Percentiles rank a stretch among this genome's conserved stretches.
Conservation (phyloP, 2,797 vertebrate species). For the Catharus ustulatus region DNA sequence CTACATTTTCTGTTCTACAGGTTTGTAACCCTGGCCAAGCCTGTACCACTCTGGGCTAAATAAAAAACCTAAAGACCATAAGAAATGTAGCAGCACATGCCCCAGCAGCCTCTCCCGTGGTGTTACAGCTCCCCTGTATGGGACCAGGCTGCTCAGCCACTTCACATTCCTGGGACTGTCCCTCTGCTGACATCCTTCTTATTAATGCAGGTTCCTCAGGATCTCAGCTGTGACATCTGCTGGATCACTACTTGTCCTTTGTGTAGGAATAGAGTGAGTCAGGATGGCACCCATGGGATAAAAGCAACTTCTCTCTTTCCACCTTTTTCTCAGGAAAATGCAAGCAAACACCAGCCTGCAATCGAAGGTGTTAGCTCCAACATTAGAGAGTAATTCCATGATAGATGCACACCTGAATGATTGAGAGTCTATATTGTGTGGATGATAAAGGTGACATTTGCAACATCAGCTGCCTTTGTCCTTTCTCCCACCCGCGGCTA, state of each 20-base stretch:
- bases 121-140: conserved; percentile 51
- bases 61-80: background rate
- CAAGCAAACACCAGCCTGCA: background rate
- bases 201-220: background rate
- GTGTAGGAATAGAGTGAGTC: background rate
- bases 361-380: background rate
- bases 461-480: background rate
- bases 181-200: background rate
- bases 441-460: background rate
- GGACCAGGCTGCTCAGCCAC: background rate
- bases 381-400: background rate
- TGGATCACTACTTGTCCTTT: background rate
- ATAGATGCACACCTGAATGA: background rate
- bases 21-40: background rate
- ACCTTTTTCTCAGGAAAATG: background rate
- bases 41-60: background rate
- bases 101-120: background rate
- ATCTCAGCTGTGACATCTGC: background rate
- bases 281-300: background rate
- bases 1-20: background rate
- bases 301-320: background rate
- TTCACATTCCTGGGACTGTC: background rate
- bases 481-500: background rate
- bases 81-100: background rate
- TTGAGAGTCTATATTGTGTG: background rate